Conservation (phyloP, 2,113 vertebrate genomes). For the Abramis brama region DNA sequence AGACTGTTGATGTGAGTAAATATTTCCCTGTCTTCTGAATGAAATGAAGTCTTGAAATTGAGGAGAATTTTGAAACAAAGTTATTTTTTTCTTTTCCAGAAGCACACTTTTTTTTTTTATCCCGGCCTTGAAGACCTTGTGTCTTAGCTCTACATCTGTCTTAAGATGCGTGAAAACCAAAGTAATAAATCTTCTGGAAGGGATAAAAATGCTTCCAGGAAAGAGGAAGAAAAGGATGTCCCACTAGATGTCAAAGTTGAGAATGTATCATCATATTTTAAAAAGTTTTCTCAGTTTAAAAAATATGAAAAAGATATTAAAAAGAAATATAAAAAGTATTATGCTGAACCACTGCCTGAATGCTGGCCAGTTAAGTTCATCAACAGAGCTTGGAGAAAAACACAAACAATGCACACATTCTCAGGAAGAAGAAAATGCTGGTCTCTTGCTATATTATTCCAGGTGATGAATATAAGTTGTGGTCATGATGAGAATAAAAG, state of each 20-base stretch:
- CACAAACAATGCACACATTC: no score
- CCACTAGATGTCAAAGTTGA: background rate
- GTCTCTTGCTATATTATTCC: no score
- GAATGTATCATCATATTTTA: background rate
- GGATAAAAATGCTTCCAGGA: no score
- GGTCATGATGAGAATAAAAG: no score
- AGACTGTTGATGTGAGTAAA: background rate
- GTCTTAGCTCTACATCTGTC: background rate
- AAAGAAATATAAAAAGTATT: background rate
- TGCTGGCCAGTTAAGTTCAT: background rate
- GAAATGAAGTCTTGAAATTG: no score
- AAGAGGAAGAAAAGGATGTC: background rate
- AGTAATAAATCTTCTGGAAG: no score
- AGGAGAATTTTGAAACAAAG: no score
- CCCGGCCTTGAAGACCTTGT: no score
- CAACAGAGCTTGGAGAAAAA: background rate
- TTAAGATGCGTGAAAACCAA: background rate
- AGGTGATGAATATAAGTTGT: no score
- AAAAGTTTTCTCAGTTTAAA: background rate
- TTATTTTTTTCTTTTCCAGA: background rate
- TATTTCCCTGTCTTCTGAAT: background rate
- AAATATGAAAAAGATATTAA: background rate
- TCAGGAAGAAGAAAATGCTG: no score
- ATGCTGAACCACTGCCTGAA: background rate
- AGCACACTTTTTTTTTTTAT: background rate